These are phyloP conservation scores for Podarcis muralis DNA, from an alignment of 2,113 vertebrate genomes.

Conservation along the genomic window DNA sequence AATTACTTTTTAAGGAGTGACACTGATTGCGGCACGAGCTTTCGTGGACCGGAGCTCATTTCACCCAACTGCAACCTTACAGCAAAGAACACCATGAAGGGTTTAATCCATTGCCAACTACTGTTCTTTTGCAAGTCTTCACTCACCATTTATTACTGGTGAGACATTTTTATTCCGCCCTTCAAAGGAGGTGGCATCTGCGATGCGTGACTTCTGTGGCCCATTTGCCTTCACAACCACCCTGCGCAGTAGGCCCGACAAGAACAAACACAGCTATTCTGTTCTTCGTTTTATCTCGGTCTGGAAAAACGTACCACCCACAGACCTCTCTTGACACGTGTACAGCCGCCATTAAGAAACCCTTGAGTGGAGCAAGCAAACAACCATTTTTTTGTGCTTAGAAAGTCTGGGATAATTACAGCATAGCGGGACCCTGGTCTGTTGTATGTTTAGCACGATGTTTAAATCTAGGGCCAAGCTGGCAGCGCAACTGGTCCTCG, in stretches of 20 bases:
- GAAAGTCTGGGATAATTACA: background rate
- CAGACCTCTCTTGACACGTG: background rate
- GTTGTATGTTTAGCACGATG: too few relatives aligned
- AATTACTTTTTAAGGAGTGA: too few relatives aligned
- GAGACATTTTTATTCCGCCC: background rate
- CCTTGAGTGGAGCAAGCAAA: background rate
- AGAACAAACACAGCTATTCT: background rate
- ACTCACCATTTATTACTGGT: background rate
- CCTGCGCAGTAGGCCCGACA: background rate
- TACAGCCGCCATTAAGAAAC: background rate
- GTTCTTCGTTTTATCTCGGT: background rate
- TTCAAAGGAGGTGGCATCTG: background rate
- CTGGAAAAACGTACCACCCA: background rate
- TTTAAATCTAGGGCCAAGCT: background rate
- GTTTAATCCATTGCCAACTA: too few relatives aligned
- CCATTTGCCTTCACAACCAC: background rate
- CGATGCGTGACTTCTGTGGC: too few relatives aligned
- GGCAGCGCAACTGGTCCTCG: too few relatives aligned
- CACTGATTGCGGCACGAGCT: too few relatives aligned
- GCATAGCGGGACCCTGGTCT: background rate
- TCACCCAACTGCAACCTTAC: too few relatives aligned
- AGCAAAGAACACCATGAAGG: too few relatives aligned
- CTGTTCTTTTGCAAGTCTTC: too few relatives aligned
- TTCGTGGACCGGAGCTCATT: too few relatives aligned
- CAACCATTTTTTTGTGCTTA: background rate